These are phyloP conservation scores for Drosophila chauvacae DNA, from an alignment of 1,140 invertebrate genomes.

Conservation along the genomic window DNA sequence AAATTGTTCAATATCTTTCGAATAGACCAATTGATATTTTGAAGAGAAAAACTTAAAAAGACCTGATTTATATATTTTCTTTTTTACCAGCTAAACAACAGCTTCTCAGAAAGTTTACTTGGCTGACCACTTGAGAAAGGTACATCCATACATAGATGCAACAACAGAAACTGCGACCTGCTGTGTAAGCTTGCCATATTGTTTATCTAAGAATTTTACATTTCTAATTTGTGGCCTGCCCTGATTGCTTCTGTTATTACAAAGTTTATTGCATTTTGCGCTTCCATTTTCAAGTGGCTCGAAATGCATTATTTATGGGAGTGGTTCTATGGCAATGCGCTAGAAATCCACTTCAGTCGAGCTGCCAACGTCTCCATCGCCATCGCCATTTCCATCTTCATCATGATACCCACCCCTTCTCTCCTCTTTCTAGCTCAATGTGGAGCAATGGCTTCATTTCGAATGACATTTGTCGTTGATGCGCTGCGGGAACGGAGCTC, in stretches of 20 bases:
- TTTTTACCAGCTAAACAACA: not conserved
- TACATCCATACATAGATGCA: not conserved
- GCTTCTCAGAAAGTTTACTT: not conserved
- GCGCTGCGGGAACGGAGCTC: conserved; percentile 62
- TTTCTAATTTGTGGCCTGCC: conserved; percentile 50
- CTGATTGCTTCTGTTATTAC: conserved; percentile 16
- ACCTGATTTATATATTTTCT: not conserved
- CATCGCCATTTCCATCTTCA: conserved; percentile 36
- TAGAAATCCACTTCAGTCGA: conserved; percentile 70
- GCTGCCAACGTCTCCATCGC: conserved; percentile 32
- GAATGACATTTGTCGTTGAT: conserved; percentile 74
- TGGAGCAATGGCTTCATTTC: conserved; percentile 79
- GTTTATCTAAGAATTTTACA: conserved; percentile 40
- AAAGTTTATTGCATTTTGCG: conserved; percentile 71
- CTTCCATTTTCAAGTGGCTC: conserved; percentile 70
- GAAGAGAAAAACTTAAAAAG: not conserved
- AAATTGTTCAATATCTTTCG: not conserved
- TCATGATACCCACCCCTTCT: conserved; percentile 1
- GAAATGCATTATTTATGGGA: conserved; percentile 74
- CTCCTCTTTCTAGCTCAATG: conserved; percentile 21
- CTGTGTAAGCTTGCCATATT: conserved; percentile 30
- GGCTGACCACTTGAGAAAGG: conserved; percentile 6
- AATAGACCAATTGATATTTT: not conserved
- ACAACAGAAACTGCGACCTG: conserved; percentile 24
- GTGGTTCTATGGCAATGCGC: conserved; percentile 61